Percentiles rank a stretch among this genome's conserved stretches.
phyloP scores from a whole-genome alignment of 2,113 vertebrate genomes.

The Eptesicus fuscus region DNA sequence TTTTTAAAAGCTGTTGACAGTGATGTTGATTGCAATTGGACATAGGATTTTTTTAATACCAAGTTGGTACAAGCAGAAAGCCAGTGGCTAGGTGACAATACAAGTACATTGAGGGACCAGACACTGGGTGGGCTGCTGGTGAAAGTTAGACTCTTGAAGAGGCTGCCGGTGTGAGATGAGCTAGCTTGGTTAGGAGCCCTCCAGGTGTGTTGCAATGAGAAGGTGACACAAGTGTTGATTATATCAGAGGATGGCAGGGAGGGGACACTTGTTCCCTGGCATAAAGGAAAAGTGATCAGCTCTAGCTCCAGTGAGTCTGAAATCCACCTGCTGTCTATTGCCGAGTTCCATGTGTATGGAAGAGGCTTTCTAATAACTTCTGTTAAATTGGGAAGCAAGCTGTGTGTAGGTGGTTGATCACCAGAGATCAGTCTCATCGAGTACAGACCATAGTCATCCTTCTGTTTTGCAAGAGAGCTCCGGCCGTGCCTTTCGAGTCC shows the following conservation, averaged over 20 bases:
- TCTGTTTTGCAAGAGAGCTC: not conserved
- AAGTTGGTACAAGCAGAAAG: not conserved
- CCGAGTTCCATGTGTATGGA: not conserved
- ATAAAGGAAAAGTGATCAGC: not conserved
- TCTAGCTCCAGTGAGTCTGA: not conserved
- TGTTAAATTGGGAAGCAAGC: not conserved
- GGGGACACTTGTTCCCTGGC: not conserved
- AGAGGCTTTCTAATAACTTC: too few species aligned
- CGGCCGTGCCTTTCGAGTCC: accelerated
- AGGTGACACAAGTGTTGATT: not conserved
- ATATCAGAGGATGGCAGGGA: not conserved
- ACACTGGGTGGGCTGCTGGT: not conserved
- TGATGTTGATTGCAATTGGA: not conserved
- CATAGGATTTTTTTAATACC: not conserved
- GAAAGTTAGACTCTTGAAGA: not conserved
- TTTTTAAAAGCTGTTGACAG: not conserved
- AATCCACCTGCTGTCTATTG: not conserved
- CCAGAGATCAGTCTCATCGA: accelerated
- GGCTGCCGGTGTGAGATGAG: not conserved
- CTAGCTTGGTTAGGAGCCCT: not conserved
- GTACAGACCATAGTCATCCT: accelerated
- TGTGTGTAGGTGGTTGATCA: accelerated
- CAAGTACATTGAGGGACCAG: not conserved
- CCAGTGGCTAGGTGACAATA: too few species aligned
- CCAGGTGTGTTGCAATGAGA: not conserved